Evolutionary conservation across 2,888 invertebrate genomes (phyloP).

Genomic region (Patella depressa): DNA sequence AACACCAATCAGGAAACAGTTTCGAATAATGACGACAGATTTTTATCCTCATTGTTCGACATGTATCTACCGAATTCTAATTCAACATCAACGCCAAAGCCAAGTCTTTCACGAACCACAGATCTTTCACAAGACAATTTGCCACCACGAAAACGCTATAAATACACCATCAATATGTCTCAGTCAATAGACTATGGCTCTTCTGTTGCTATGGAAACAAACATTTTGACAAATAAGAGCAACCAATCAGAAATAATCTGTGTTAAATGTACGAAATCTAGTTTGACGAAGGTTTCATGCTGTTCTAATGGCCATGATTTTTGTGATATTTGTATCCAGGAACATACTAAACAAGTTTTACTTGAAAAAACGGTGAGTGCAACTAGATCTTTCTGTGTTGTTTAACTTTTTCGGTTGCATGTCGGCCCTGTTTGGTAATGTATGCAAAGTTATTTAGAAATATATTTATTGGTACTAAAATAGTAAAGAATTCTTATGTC

Average conservation of each 20-base stretch:
- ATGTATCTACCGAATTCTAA: too few relatives aligned
- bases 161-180: background rate
- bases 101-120: background rate
- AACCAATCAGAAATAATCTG: background rate
- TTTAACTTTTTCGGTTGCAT: background rate
- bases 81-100: background rate
- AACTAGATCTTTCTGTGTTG: background rate
- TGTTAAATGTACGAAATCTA: background rate
- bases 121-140: constrained; percentile 31
- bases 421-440: too few relatives aligned
- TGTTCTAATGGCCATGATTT: constrained; percentile 60
- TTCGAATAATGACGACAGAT: too few relatives aligned
- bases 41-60: too few relatives aligned
- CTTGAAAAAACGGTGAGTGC: background rate
- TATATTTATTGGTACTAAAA: too few relatives aligned
- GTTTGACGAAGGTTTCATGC: constrained; percentile 33
- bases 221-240: background rate
- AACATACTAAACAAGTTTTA: constrained; percentile 14
- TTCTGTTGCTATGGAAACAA: background rate
- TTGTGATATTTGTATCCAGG: constrained; percentile 60
- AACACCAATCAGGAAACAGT: too few relatives aligned
- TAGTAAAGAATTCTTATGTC: too few relatives aligned
- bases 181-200: background rate
- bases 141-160: constrained; percentile 49
- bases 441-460: too few relatives aligned